Conservation (phyloP, 1,140 invertebrate species). For the Gerris buenoi region DNA sequence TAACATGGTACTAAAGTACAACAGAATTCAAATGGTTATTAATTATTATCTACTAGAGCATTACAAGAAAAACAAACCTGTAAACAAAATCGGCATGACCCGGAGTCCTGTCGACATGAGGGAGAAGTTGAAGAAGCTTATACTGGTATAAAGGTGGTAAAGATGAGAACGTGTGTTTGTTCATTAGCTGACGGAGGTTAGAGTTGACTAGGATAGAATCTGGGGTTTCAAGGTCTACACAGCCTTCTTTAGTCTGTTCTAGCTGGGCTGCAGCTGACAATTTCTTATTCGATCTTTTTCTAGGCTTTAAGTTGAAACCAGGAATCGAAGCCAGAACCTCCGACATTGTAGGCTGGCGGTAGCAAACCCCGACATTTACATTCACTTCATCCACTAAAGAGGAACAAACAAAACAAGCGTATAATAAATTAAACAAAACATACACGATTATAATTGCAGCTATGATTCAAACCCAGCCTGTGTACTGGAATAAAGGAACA, state of each 20-base stretch:
- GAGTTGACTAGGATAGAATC: slow-evolving; percentile 87
- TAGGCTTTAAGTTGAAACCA: slow-evolving; percentile 68
- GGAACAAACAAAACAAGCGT: neutral
- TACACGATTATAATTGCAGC: too few relatives aligned
- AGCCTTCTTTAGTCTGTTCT: slow-evolving; percentile 79
- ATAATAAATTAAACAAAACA: neutral
- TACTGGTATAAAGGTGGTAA: slow-evolving; percentile 81
- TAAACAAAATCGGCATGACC: slow-evolving; percentile 29
- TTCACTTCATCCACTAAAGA: slow-evolving; percentile 18
- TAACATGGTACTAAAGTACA: too few relatives aligned
- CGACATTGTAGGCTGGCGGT: slow-evolving; percentile 48
- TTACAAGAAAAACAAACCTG: too few relatives aligned
- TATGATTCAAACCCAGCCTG: too few relatives aligned
- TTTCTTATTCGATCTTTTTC: slow-evolving; percentile 59
- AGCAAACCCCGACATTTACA: slow-evolving; percentile 8
- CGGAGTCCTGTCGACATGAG: slow-evolving; percentile 62
- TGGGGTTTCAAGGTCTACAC: slow-evolving; percentile 90
- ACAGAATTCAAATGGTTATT: too few relatives aligned
- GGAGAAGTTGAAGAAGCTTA: slow-evolving; percentile 77
- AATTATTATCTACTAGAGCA: too few relatives aligned
- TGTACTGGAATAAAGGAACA: too few relatives aligned
- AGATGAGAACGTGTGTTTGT: slow-evolving; percentile 76
- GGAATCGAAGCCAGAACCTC: slow-evolving; percentile 78
- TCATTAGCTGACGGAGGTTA: slow-evolving; percentile 72
- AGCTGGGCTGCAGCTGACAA: slow-evolving; percentile 66